Base-by-base conservation (phyloP, 2,888 invertebrate genomes). In the Philaethria dido region DNA sequence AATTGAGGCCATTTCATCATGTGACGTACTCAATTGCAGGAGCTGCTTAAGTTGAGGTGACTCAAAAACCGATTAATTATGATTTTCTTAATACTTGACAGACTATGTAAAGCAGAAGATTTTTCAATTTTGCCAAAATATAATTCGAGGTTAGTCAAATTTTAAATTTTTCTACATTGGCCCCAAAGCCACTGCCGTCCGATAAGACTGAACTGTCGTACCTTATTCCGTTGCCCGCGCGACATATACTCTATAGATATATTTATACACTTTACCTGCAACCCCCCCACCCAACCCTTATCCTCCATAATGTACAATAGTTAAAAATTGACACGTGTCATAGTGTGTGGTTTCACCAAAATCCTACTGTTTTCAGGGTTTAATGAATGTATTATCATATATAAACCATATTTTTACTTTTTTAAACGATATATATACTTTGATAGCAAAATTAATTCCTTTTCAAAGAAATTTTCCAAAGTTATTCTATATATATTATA, bases 221-320 rank as follows among this genome's bases (percentile, higher is more conserved):
- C 76, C 74, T 65, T 81, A 82, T 70, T 68, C 75, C 77, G 80
- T 81, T 82, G 42, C 82, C 81, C 84, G 84, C 83, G 76, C 76
- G 75, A 77, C 82, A 86, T 74, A 81, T 82, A 78, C 73, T 88
- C 83, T 80, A 85, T 89, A 89, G 75, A 84, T 83, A 81, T 87
- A 89, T 91, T 87, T 90, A 82, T 81, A 86, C 82, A 86, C 85
- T 81, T 83, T 85, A 86, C 84, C 83, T 81, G 80, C 70, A 72
- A 71, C 77, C 76, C 80, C 80, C 77, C 72, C 61, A 29, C 60
- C 79, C n/a, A 16, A 33, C 29, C 52, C 4, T 16, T 72, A 62
- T 90, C 91, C 92, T 92, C 92, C 92, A 92, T 72, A 89, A 82
- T 82, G 74, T 92, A 89, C 92, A 92, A 92, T 92, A 92, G 92